Evolutionary conservation across 1,140 invertebrate species (phyloP), one percentile per base, ranked within the genome.

Genomic region (Ostrea edulis): DNA sequence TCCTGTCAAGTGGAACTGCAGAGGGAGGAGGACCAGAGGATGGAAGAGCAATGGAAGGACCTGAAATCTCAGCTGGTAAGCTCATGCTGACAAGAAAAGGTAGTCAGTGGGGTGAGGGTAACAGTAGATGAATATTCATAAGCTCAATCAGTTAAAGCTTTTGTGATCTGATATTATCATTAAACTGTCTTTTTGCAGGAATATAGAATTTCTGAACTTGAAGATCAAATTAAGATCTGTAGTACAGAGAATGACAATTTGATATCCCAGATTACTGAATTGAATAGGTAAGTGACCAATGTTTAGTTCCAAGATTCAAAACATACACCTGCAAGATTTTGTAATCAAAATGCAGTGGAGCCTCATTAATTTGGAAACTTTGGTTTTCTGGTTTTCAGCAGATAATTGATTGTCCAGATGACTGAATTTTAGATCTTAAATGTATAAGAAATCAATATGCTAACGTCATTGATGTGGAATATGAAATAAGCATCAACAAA

Each of bases 11-110:
- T 90, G 53, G 54, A 85, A 12, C 29, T 85, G n/a, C 53, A 85
- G 12, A 25, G 12, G 77, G 77, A 87, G 86, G 29, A 88, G 53
- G 87, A 89, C 77, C n/a, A 29, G 58, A 12, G 84, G 55, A 25
- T 89, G 65, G 52, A 84, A 52, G 35, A 89, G 51, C 87, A 90
- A 20, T 82, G 87, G 62, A 58, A 55, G 2, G 84, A 25, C 12
- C 65, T 88, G n/a, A 90, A 86, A 82, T 77, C 91, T 87, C 83
- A 91, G 14, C 65, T 93, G 89, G 93, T 93, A 86, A 86, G 90
- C 84, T 12, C 52, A 17, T 35, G 17, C 25, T 29, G 35, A 29
- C 5, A 12, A n/a, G 8, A 7, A 52, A 29, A 71, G 8, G 68
- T 8, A 62, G 14, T 0, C n/a, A 62, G 5, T 20, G 55, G 2